Evolutionary conservation across 2,888 invertebrate genomes (phyloP).

Genomic region (Conchocele bisecta): DNA sequence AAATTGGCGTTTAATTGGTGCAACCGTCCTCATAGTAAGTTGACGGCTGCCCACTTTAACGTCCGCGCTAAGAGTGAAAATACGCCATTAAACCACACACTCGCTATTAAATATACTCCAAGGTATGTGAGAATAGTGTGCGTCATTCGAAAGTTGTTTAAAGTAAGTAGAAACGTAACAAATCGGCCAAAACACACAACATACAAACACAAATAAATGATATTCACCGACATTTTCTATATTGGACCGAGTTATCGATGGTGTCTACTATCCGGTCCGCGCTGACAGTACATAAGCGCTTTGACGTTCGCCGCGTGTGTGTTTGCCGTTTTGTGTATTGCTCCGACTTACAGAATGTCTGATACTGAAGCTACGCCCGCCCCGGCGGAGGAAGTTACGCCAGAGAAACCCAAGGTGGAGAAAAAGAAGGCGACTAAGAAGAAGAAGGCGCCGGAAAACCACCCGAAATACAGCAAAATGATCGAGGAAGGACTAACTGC

Average conservation of each 20-base stretch:
- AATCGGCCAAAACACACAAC: no score
- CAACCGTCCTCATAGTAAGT: no score
- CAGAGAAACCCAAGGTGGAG: constrained; percentile 57
- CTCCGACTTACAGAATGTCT: not conserved
- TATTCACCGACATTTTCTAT: not conserved
- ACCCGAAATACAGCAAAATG: constrained; percentile 83
- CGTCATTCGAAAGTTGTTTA: no score
- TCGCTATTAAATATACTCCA: no score
- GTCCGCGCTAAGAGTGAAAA: no score
- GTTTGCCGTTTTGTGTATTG: not conserved
- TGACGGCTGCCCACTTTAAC: no score
- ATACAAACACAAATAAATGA: no score
- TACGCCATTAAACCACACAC: no score
- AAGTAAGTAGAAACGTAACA: no score
- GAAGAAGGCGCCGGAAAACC: constrained; percentile 73
- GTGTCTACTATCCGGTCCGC: constrained; percentile 55
- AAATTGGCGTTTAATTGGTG: no score
- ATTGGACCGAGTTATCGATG: not conserved
- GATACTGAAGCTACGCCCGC: not conserved
- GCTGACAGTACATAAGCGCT: constrained; percentile 39
- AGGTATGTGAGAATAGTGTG: no score
- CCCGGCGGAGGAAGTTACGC: constrained; percentile 21
- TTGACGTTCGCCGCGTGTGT: not conserved
- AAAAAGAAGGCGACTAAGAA: constrained; percentile 57
- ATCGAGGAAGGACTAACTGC: constrained; percentile 81